phyloP scores from a whole-genome alignment of 2,113 vertebrate genomes.

The Seriola dumerili region DNA sequence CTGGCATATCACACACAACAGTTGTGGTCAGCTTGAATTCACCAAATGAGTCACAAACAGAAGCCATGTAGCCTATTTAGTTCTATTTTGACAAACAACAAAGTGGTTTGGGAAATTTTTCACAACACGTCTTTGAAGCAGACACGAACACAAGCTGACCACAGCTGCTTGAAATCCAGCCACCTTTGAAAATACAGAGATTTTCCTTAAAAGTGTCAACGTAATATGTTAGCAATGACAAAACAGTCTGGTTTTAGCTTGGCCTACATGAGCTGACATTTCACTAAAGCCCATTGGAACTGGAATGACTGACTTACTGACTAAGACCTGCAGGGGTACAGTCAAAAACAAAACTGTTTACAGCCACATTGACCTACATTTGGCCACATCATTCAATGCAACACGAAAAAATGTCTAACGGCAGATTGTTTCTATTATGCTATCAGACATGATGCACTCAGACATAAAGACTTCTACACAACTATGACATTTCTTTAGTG shows the following conservation, averaged over 20 bases:
- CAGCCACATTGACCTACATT: slow-evolving; percentile 1
- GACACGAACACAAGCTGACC: neutral
- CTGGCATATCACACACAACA: neutral
- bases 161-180: neutral
- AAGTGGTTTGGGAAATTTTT: neutral
- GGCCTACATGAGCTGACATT: neutral
- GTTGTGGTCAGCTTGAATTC: slow-evolving; percentile 5
- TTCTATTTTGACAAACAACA: neutral
- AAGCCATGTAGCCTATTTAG: neutral
- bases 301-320: neutral
- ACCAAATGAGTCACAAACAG: slow-evolving; percentile 10
- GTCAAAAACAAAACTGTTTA: neutral
- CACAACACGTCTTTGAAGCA: neutral
- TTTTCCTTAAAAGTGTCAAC: neutral
- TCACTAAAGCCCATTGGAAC: neutral
- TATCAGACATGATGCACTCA: neutral
- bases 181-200: neutral
- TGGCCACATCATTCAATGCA: neutral
- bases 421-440: neutral
- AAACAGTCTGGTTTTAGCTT: neutral
- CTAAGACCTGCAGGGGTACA: neutral
- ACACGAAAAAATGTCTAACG: neutral
- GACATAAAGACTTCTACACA: no score
- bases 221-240: neutral
- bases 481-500: no score